A percentile compares a stretch with the other conserved stretches of the same genome.
Conservation (phyloP, 2,888 invertebrate species). For the Eurytoma adleriae region DNA sequence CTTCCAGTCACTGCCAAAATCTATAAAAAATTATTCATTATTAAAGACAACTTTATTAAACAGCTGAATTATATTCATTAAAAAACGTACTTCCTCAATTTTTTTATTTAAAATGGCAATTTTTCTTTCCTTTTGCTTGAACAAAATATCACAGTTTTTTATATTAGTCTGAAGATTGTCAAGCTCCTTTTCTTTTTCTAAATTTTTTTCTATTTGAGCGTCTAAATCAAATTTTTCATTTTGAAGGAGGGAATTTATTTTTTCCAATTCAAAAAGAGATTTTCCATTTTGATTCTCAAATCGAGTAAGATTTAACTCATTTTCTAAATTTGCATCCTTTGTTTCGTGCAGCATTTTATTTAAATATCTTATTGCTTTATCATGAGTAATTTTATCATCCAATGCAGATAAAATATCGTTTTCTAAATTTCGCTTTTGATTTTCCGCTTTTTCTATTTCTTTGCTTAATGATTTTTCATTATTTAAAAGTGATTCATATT, state of each 20-base stretch:
- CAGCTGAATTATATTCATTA: conserved; percentile 22
- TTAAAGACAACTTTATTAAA: conserved; percentile 27
- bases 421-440: conserved; percentile 81
- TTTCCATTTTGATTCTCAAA: conserved; percentile 81
- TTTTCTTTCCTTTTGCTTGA: conserved; percentile 77
- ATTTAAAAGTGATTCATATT: conserved; percentile 77
- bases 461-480: conserved; percentile 75
- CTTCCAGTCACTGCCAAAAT: conserved; percentile 65
- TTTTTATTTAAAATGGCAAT: conserved; percentile 77
- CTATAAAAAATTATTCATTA: conserved; percentile 62
- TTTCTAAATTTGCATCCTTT: conserved; percentile 76
- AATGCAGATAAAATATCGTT: conserved; percentile 81
- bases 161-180: conserved; percentile 75
- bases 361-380: conserved; percentile 80
- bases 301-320: conserved; percentile 78
- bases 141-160: conserved; percentile 75
- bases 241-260: conserved; percentile 69
- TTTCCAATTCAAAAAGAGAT: conserved; percentile 80
- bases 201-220: conserved; percentile 72
- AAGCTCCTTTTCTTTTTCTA: conserved; percentile 75
- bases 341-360: conserved; percentile 76
- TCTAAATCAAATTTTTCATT: conserved; percentile 70
- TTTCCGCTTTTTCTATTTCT: conserved; percentile 77
- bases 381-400: conserved; percentile 83
- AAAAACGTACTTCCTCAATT: conserved; percentile 75